A percentile compares a stretch with the other conserved stretches of the same genome.
These are phyloP conservation scores for Pseudopipra pipra DNA, from an alignment of 2,113 vertebrate species.

Conservation along the genomic window DNA sequence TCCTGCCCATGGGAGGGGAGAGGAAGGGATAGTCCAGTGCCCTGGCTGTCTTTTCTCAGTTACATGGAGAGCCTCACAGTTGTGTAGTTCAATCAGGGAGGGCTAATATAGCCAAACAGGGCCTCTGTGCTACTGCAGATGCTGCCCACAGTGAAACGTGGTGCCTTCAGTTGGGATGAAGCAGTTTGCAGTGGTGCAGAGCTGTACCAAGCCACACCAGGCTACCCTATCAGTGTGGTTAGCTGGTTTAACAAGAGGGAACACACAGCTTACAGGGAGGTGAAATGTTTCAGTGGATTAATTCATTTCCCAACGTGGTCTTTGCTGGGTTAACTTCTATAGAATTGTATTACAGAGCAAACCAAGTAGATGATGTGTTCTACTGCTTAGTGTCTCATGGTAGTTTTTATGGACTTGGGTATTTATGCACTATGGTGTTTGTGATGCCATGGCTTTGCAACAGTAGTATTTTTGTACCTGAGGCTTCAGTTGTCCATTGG, in stretches of 20 bases:
- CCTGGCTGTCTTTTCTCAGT: not conserved
- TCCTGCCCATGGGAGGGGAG: not conserved
- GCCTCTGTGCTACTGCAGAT: not conserved
- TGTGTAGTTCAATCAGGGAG: not conserved
- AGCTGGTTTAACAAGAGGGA: not conserved
- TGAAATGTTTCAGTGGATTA: not conserved
- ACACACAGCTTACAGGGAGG: not conserved
- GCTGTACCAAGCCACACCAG: not conserved
- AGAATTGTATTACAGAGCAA: not conserved
- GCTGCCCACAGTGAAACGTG: accelerated
- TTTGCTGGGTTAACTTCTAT: not conserved
- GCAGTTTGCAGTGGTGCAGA: not conserved
- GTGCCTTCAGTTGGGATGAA: not conserved
- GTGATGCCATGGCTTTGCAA: not conserved
- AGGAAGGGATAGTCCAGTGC: not conserved
- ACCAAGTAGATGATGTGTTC: not conserved
- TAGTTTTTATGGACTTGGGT: not conserved
- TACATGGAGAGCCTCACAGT: not conserved
- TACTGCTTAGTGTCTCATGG: not conserved
- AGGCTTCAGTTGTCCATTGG: not conserved
- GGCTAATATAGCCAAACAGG: not conserved
- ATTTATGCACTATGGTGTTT: not conserved
- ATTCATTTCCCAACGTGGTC: not conserved
- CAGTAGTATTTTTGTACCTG: not conserved
- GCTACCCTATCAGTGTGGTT: not conserved